Percentiles rank a stretch among this genome's conserved stretches.
Conservation (phyloP, 2,797 vertebrate genomes). For the Streptopelia turtur region DNA sequence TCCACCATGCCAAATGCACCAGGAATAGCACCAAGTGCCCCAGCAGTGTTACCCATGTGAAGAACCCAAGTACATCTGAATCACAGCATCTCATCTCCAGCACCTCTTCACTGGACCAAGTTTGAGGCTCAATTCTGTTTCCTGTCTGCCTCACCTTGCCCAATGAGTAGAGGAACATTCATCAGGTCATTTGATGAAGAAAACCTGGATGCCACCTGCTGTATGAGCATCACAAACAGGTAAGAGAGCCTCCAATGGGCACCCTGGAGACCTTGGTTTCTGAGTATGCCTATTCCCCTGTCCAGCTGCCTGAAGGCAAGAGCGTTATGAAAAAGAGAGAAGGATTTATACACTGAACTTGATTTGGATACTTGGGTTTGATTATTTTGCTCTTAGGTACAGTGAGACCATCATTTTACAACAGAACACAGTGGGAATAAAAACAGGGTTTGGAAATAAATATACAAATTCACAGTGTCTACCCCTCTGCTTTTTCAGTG, state of each 20-base stretch:
- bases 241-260: not conserved
- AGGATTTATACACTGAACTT: not conserved
- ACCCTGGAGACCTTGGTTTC: not conserved
- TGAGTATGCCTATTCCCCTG: not conserved
- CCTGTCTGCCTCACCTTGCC: not conserved
- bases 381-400: not conserved
- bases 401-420: not conserved
- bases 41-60: accelerated
- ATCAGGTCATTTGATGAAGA: not conserved
- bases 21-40: not conserved
- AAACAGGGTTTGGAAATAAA: not conserved
- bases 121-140: not conserved
- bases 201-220: not conserved
- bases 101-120: not conserved
- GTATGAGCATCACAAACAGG: not conserved
- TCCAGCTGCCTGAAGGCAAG: not conserved
- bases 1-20: not conserved
- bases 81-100: not conserved
- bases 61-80: not conserved
- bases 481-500: not conserved
- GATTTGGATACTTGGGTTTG: not conserved
- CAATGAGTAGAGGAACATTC: not conserved
- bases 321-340: not conserved
- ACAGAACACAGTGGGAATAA: not conserved
- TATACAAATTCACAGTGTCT: not conserved